Percentiles rank a stretch among this genome's conserved stretches.
phyloP scores from a whole-genome alignment of 30 jellyfish, hydroid and myxozoan genomes.

The Aurelia sp. region DNA sequence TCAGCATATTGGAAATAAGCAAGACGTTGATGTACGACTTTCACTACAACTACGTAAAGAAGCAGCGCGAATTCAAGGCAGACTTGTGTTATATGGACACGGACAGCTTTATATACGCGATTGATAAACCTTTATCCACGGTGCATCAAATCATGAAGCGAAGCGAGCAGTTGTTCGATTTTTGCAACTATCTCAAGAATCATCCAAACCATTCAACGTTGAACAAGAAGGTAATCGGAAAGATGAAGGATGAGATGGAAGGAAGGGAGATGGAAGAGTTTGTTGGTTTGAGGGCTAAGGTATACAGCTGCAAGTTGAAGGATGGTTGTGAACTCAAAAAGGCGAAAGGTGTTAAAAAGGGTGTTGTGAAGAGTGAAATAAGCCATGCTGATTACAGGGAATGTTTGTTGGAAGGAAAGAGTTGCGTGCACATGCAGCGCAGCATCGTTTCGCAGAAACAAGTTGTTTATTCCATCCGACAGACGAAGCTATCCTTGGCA shows the following conservation, averaged over 20 bases:
- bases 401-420: background rate
- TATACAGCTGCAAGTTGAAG: background rate
- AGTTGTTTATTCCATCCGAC: background rate
- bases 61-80: too few species aligned
- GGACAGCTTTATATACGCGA: too few species aligned
- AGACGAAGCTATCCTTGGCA: background rate
- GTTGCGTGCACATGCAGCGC: background rate
- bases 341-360: constrained; percentile 28
- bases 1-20: constrained; percentile 34
- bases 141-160: too few species aligned
- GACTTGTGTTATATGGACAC: too few species aligned
- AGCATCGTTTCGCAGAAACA: background rate
- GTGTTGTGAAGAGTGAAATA: background rate
- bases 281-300: constrained; percentile 13
- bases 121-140: too few species aligned
- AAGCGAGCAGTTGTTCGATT: background rate
- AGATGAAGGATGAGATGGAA: constrained; percentile 19
- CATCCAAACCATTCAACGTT: constrained; percentile 4
- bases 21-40: constrained; percentile 40
- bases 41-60: constrained; percentile 2
- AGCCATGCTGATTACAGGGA: background rate
- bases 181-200: background rate
- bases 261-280: constrained; percentile 16
- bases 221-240: constrained; percentile 27
- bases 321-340: background rate